Base-by-base conservation (phyloP, 2,888 invertebrate species). In the Campaea margaritaria region DNA sequence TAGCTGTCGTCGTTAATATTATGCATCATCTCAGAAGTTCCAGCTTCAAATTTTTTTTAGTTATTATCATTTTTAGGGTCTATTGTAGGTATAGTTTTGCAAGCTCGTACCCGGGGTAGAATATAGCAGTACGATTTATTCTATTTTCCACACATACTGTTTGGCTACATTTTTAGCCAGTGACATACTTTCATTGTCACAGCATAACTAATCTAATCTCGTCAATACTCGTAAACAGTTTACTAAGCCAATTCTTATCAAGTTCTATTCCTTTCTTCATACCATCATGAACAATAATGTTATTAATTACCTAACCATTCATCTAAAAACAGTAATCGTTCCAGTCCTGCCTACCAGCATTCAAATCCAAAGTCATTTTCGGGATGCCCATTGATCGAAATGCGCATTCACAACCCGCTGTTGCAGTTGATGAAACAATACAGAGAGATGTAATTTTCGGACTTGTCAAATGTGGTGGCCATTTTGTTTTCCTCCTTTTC, bases 401-500 rank as follows among this genome's bases (percentile, higher is more conserved):
- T 83, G 85, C 83, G 78, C 86, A 86, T 79, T 79, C 78, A 63
- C 68, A 69, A 74, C 73, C 73, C 81, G 76, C 82, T 84, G 86
- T 84, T 83, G 81, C 82, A 81, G 85, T 81, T 82, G 82, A 83
- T 81, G 79, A 72, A 78, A 77, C 69, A 63, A 62, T 69, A 79
- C 84, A 47, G 47, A 45, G 72, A 50, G 12, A 12, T 38, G 67
- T 41, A 42, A 31, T 31, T 7, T 31, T 31, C 10, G 7, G 50
- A 65, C 48, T 14, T 21, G 62, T 49, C 38, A 58, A 45, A 48
- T 31, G 31, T 8, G 0, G 2, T 8, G 14, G 21, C 13, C 13
- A 13, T 34, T 10, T 36, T 36, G 3, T 36, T 36, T n/a, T n/a
- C 12, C n/a, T 31, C 10, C 31, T 31, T 9, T 3, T 31, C 31